Percentiles rank a stretch among this genome's conserved stretches.
Conservation (phyloP, 2,888 invertebrate species). For the Doris montereyensis region DNA sequence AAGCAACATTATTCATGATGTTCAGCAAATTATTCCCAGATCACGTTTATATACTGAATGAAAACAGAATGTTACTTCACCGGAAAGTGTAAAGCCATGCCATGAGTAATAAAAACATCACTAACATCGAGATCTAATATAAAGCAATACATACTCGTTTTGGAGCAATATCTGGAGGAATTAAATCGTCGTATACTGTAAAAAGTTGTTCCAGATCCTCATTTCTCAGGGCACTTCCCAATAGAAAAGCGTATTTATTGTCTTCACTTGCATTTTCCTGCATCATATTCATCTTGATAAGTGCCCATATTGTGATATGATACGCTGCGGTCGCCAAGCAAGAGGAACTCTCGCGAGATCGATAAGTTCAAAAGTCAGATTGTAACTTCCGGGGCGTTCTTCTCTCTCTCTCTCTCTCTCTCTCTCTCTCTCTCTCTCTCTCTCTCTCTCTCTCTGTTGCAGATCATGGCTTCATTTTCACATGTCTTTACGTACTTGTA, state of each 20-base stretch:
- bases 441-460: background rate
- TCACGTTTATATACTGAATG: too few species aligned
- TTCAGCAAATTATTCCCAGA: too few species aligned
- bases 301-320: conserved; percentile 55
- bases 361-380: background rate
- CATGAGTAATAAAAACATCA: too few species aligned
- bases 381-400: background rate
- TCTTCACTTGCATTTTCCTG: conserved; percentile 61
- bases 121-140: too few species aligned
- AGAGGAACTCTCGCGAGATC: conserved; percentile 34
- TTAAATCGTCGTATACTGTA: conserved; percentile 62
- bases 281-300: conserved; percentile 58
- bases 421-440: conserved; percentile 16
- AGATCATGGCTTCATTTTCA: background rate
- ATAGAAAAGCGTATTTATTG: conserved; percentile 64
- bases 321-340: conserved; percentile 46
- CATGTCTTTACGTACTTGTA: background rate
- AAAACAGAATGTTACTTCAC: too few species aligned
- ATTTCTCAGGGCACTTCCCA: conserved; percentile 66
- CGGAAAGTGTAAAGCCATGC: too few species aligned
- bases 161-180: conserved; percentile 61
- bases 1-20: too few species aligned
- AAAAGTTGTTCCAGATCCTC: conserved; percentile 65
- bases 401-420: conserved; percentile 16
- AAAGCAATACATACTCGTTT: conserved; percentile 62